Base-by-base conservation (phyloP, 2,113 vertebrate genomes). In the Bufo bufo region DNA sequence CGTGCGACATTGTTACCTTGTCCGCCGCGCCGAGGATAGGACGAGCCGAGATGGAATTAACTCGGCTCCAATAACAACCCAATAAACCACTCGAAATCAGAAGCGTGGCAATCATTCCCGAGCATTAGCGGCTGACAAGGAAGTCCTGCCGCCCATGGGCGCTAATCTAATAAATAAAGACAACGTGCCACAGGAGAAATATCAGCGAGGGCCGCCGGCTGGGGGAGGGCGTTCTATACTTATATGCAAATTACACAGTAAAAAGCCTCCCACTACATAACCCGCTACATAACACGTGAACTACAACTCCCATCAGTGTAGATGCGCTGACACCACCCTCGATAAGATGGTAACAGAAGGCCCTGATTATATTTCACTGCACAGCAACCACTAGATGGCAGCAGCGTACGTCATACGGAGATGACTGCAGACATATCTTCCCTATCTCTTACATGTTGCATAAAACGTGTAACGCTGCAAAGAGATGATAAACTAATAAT, bases 21-120 rank as follows among this genome's bases (percentile, higher is more conserved):
- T 8, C 33, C 17, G 49, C 19, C 33, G 12, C 45, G 65, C 49
- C 6, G 12, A 16, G 17, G 66, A 43, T 47, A 43, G 66, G 43
- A 23, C 13, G 43, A 7, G 50, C 10, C 17, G 7, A n/a, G 54
- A 19, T 3, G 50, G 56, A 56, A 85, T 77, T 77, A 85, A 56
- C 50, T 58, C 45, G 3, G 61, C 33, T 47, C 14, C 4, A 6
- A 33, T 17, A 59, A 59, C 54, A 81, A 59, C 54, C 12, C 58
- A 59, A 81, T 81, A 50, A 83, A 83, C 81, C 7, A 47, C 81
- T 52, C 19, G 20, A 69, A 52, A 63, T 52, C 69, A 83, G 33
- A 83, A 59, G 8, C 54, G 17, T n/a, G 0, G 78, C 33, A 43
- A 81, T 45, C 12, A 58, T 33, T 80, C 52, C 77, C n/a, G 13